Evolutionary conservation across 53 echinoderm and acorn worm species (phyloP).

Genomic region (Hippasteria phrygiana): DNA sequence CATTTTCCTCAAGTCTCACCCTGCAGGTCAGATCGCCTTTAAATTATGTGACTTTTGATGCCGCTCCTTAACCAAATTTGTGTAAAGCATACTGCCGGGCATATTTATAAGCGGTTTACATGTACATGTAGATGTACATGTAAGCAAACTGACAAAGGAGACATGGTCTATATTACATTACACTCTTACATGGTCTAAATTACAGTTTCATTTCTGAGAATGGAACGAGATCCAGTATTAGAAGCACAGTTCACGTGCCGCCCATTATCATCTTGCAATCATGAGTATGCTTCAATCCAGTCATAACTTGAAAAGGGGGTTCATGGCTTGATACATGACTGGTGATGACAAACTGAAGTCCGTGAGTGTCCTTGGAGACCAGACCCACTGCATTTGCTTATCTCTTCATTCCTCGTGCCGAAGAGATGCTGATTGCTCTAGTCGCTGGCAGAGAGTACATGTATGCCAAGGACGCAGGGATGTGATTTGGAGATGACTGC

Average conservation of each 20-base stretch:
- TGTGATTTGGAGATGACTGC: too few species aligned
- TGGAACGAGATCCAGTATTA: background rate
- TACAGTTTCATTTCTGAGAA: background rate
- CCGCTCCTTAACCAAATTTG: too few species aligned
- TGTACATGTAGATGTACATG: too few species aligned
- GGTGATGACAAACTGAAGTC: background rate
- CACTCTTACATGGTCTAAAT: background rate
- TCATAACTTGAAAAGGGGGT: background rate
- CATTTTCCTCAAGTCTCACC: too few species aligned
- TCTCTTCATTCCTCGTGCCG: background rate
- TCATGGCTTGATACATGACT: background rate
- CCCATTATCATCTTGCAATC: background rate
- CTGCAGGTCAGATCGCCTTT: too few species aligned
- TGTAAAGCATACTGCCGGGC: too few species aligned
- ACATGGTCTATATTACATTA: too few species aligned
- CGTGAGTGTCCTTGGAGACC: background rate
- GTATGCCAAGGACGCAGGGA: too few species aligned
- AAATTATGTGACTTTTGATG: too few species aligned
- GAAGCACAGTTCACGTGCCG: background rate
- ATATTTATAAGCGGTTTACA: too few species aligned
- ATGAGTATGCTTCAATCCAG: background rate
- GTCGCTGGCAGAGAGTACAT: too few species aligned
- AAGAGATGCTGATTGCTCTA: background rate
- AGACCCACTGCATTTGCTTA: background rate
- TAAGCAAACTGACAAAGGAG: too few species aligned